phyloP scores from a whole-genome alignment of 2,888 invertebrate genomes.

The Pecten maximus region DNA sequence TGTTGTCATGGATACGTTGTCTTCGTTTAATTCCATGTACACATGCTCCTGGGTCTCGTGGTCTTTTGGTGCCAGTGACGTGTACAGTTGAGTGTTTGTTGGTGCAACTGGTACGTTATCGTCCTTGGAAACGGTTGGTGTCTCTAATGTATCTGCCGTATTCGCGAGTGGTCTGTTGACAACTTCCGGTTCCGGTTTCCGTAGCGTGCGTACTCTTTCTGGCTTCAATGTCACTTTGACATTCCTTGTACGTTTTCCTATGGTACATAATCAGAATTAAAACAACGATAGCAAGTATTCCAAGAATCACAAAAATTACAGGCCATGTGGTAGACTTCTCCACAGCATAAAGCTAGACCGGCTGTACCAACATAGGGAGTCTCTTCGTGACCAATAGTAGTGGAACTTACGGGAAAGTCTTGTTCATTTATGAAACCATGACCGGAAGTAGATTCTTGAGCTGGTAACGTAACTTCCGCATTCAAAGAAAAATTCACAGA shows the following conservation, averaged over 20 bases:
- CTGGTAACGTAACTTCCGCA: neutral
- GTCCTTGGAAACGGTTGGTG: neutral
- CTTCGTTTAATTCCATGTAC: neutral
- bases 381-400: neutral
- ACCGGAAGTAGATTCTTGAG: neutral
- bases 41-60: neutral
- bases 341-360: neutral
- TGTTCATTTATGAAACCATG: neutral
- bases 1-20: neutral
- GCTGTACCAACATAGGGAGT: neutral
- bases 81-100: neutral
- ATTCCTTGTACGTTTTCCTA: neutral
- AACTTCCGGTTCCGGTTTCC: conserved; percentile 5
- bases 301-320: neutral
- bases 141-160: neutral
- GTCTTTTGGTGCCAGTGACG: neutral
- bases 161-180: neutral
- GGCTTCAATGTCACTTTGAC: neutral
- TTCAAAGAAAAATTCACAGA: neutral
- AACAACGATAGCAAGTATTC: neutral
- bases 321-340: neutral
- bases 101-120: neutral
- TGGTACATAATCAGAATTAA: neutral
- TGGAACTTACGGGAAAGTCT: neutral
- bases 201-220: neutral